These are phyloP conservation scores for Hephaestus fuliginosus DNA, from an alignment of 2,797 vertebrate species.

Conservation along the genomic window DNA sequence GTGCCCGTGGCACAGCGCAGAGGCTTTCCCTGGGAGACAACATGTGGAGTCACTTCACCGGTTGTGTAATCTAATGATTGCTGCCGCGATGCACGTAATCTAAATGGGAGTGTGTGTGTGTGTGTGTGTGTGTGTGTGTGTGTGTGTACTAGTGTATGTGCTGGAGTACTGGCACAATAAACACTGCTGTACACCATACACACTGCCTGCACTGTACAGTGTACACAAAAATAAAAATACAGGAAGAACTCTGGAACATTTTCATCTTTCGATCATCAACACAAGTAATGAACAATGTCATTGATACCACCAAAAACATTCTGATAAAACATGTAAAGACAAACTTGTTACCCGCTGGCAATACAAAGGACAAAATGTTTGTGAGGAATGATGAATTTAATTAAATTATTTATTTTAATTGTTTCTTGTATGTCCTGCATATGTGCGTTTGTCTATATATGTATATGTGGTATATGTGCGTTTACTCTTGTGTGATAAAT, in stretches of 20 bases:
- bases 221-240: neutral
- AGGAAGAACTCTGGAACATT: neutral
- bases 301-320: neutral
- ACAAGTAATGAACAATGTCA: neutral
- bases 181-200: neutral
- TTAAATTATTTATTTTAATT: no score
- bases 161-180: neutral
- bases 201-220: neutral
- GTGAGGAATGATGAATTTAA: neutral
- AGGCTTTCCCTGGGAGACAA: constrained; percentile 32
- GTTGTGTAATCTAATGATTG: constrained; percentile 61
- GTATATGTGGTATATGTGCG: neutral
- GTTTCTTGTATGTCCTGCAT: neutral
- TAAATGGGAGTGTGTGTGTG: constrained; percentile 15
- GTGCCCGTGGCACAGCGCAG: constrained; percentile 14
- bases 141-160: neutral
- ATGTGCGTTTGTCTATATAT: neutral
- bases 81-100: constrained; percentile 24
- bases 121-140: neutral
- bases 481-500: constrained; percentile 39
- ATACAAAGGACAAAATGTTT: neutral
- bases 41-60: constrained; percentile 43
- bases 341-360: neutral
- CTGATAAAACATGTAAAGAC: neutral
- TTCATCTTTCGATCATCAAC: neutral